Evolutionary conservation across 1,140 invertebrate species (phyloP).

Genomic region (Homarus americanus): DNA sequence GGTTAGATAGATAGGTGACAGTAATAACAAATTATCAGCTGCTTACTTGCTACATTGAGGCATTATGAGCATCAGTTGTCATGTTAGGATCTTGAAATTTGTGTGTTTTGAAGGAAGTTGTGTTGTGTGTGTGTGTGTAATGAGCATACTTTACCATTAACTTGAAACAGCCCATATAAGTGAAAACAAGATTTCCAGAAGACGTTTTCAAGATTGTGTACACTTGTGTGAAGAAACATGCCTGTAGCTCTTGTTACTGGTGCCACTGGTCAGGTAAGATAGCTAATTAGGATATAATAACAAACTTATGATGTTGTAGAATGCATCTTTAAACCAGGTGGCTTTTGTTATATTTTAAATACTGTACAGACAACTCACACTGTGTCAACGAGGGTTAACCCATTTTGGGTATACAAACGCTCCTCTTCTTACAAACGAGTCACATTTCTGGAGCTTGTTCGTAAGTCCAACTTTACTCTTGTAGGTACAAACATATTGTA

Average conservation of each 20-base stretch:
- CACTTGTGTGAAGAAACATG: not conserved
- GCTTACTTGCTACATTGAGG: too few relatives aligned
- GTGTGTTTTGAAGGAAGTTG: not conserved
- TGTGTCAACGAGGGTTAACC: not conserved
- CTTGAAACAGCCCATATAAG: not conserved
- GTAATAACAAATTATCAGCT: too few relatives aligned
- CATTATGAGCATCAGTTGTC: too few relatives aligned
- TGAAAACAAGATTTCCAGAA: not conserved
- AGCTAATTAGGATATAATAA: not conserved
- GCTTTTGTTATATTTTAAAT: not conserved
- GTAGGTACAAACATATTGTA: too few relatives aligned
- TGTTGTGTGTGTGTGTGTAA: not conserved
- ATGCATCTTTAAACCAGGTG: not conserved
- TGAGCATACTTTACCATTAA: not conserved
- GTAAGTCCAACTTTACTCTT: too few relatives aligned
- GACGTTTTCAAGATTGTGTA: not conserved
- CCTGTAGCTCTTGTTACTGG: slow-evolving; percentile 33
- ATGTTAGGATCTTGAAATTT: not conserved
- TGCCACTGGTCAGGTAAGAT: slow-evolving; percentile 37
- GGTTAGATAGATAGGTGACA: too few relatives aligned
- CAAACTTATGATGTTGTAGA: not conserved
- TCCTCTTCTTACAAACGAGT: too few relatives aligned
- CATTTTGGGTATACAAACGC: not conserved
- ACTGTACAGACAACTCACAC: not conserved
- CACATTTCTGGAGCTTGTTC: too few relatives aligned